Evolutionary conservation across 2,113 vertebrate species (phyloP), one percentile per base, ranked within the genome.

Genomic region (Oncorhynchus masou): DNA sequence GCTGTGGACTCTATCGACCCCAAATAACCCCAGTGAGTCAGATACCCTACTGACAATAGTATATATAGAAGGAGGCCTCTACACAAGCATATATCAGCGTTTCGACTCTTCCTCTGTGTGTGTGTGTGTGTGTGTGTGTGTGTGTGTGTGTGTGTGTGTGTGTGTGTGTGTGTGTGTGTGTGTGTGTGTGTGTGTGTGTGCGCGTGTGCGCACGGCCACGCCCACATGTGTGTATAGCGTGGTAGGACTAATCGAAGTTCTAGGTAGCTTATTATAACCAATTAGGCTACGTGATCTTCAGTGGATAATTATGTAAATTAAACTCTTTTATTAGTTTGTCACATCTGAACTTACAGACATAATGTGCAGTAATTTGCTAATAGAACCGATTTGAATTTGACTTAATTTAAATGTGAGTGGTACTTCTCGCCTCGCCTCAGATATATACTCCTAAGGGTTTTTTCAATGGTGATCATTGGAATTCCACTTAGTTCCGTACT

Each of bases 11-110:
- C 70, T 76, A 76, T 71, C 85, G 39, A 79, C 78, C 79, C 59
- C 20, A 79, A 60, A 67, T 73, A 80, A 86, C 80, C 75, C 62
- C 67, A 49, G 48, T 65, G 68, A 83, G 75, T 59, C 72, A 39
- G 73, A 75, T 66, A 9, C 29, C 65, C 15, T 25, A 67, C 24
- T 15, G 13, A 25, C 64, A 29, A 25, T 25, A 27, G 24, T 27
- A 25, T 12, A 25, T 24, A 24, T 24, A 67, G 27, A 0, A 19
- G 29, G 6, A 68, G 66, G 16, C 59, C 66, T 7, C 7, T 31
- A 7, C 27, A 19, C 66, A 31, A 31, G 15, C 13, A 29, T 27
- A 13, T 67, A 27, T 66, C 13, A 66, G 25, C 1, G 13, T 66
- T 66, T 13, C 7, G 27, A 29, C 11, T 24, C 11, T 4, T 7